Percentiles rank a stretch among this genome's conserved stretches.
Conservation (phyloP, 2,113 vertebrate species). For the Salvator merianae region DNA sequence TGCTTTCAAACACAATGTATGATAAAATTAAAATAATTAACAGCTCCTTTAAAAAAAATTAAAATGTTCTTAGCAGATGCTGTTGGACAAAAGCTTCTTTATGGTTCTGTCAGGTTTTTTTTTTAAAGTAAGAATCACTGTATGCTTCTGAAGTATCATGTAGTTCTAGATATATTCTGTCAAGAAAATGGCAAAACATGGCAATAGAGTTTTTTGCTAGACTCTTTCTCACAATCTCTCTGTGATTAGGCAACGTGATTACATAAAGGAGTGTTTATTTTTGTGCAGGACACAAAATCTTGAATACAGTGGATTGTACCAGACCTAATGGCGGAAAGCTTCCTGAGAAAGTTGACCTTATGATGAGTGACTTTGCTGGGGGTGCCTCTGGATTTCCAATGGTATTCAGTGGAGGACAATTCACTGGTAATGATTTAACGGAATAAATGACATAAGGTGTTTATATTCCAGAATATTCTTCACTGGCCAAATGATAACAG, state of each 20-base stretch:
- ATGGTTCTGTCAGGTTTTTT: not conserved
- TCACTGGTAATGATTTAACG: slow-evolving; percentile 70
- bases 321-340: slow-evolving; percentile 79
- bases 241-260: not conserved
- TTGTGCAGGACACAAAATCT: slow-evolving; percentile 79
- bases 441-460: not conserved
- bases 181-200: not conserved
- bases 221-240: not conserved
- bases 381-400: slow-evolving; percentile 85
- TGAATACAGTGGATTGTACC: slow-evolving; percentile 85
- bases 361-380: slow-evolving; percentile 85
- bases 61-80: not conserved
- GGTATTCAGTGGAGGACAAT: slow-evolving; percentile 81
- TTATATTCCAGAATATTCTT: not conserved
- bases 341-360: slow-evolving; percentile 74
- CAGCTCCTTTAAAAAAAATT: too few relatives aligned
- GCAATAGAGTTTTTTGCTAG: not conserved
- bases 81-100: not conserved
- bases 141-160: not conserved
- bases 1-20: not conserved
- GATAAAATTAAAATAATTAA: not conserved
- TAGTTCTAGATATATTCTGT: too few relatives aligned
- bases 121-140: too few relatives aligned
- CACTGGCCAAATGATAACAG: not conserved
- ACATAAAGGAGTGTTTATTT: slow-evolving; percentile 3